Base-by-base conservation (phyloP, 2,888 invertebrate genomes). In the Ennomos erosarius region DNA sequence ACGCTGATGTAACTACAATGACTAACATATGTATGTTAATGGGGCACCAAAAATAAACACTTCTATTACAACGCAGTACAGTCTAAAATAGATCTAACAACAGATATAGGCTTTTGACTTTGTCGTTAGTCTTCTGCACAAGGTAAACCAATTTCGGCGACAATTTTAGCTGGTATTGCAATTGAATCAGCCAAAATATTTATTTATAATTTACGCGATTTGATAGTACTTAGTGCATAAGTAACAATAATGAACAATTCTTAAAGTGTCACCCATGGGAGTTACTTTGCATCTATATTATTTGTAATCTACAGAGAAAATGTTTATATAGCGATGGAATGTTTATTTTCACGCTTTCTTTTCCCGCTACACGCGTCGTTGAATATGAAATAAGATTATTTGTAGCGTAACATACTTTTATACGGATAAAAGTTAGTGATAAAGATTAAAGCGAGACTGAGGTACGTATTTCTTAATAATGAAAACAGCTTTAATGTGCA, bases 1-100 rank as follows among this genome's bases (percentile, higher is more conserved):
- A 53, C 56, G 59, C 52, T 71, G 70, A 68, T 67, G 68, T 71
- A 67, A 71, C 58, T 59, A 34, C 49, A 26, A 63, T 66, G 68
- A 66, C 53, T 68, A 66, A 66, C 61, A 49, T 52, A 12, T 40
- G 44, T 40, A 49, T 52, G 60, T 51, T 56, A 60, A 60, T 60
- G 51, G 42, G 43, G 16, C 55, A 47, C 55, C 43, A 60, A 52
- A 55, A 60, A 52, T 55, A 51, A 53, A 55, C 47, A 40, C 48
- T 55, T 11, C 13, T 52, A 52, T 50, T 45, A 39, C 48, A 49
- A 48, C 40, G 44, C 44, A 44, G 11, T 42, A 44, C n/a, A 13
- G 39, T 51, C 39, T 45, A 44, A 55, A 43, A 49, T 44, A 44
- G 34, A 2, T 43, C 10, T 39, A 33, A 42, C 54, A 37, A 33